Conservation (phyloP, 2,888 invertebrate species). For the Chymomyza amoena region DNA sequence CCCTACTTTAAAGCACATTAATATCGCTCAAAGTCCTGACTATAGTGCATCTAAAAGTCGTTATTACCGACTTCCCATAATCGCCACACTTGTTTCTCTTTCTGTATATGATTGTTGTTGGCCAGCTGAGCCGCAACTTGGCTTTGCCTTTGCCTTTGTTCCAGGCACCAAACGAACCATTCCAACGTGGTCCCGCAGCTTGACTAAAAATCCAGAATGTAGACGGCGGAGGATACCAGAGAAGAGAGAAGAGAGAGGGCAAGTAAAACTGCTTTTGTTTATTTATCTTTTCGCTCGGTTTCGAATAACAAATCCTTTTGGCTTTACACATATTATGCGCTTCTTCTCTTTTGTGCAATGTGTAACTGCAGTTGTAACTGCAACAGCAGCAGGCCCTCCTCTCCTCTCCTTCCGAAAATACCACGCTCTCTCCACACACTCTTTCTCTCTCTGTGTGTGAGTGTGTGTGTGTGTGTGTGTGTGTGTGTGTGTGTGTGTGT, state of each 20-base stretch:
- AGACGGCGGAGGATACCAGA: background rate
- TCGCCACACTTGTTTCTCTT: background rate
- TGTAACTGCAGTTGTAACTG: conserved; percentile 43
- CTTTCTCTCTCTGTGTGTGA: conserved; percentile 6
- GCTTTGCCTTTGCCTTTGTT: background rate
- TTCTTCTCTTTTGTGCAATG: conserved; percentile 58
- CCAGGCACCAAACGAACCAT: background rate
- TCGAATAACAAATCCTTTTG: conserved; percentile 72
- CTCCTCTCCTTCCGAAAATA: background rate
- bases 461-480: conserved; percentile 11
- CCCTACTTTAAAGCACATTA: too few species aligned
- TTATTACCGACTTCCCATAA: too few species aligned
- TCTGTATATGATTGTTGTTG: background rate
- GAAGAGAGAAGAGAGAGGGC: background rate
- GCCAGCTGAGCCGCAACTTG: background rate
- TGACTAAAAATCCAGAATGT: background rate
- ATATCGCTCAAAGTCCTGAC: too few species aligned
- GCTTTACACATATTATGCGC: conserved; percentile 56
- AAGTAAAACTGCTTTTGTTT: conserved; percentile 60
- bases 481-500: conserved; percentile 17
- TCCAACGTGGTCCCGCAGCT: background rate
- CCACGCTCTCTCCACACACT: background rate
- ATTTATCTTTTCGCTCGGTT: conserved; percentile 72
- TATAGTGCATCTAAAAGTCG: too few species aligned
- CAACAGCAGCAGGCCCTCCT: background rate